Base-by-base conservation (phyloP, 2,113 vertebrate species). In the Panurus biarmicus region DNA sequence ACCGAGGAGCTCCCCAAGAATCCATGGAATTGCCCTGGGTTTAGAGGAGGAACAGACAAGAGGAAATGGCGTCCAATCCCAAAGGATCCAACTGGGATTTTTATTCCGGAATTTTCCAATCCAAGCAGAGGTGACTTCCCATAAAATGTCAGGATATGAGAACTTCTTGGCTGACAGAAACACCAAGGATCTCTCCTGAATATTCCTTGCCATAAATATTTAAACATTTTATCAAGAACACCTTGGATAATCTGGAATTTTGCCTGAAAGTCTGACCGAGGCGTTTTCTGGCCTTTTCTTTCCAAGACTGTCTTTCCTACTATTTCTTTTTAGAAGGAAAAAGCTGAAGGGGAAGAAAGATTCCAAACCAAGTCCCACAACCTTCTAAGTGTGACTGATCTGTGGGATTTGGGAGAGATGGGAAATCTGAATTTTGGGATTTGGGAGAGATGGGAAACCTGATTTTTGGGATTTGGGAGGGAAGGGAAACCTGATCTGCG, bases 181-280 rank as follows among this genome's bases (percentile, higher is more conserved):
- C 5, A 48, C 10, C 28, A 25, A 47, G 20, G 28, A 24, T 23
- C 8, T 29, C 57, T 40, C 22, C 24, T 11, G 21, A 48, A 57
- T 13, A 28, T 26, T 31, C 21, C 21, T 58, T 14, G 14, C 23
- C 4, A 42, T 11, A 20, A 74, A 50, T 6, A 13, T 4, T 9
- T 20, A 7, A 35, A 57, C 25, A n/a, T 17, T 11, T 25, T 6
- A 4, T 1, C 1, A 16, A 6, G 3, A 31, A 12, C 31, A 75
- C 14, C 25, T 11, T 18, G 31, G 82, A 21, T 22, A 36, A 83
- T 26, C 25, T 5, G 2, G 36, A 33, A 44, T 26, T 75, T 67
- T 22, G 6, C 6, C 25, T 18, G 36, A 44, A 31, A 36, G 67
- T 42, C 24, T 1, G 1, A 2, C 6, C 4, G 38, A n/a, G 26